Percentiles rank a stretch among this genome's conserved stretches.
Conservation (phyloP, 2,797 vertebrate genomes). For the Sphaeramia orbicularis region DNA sequence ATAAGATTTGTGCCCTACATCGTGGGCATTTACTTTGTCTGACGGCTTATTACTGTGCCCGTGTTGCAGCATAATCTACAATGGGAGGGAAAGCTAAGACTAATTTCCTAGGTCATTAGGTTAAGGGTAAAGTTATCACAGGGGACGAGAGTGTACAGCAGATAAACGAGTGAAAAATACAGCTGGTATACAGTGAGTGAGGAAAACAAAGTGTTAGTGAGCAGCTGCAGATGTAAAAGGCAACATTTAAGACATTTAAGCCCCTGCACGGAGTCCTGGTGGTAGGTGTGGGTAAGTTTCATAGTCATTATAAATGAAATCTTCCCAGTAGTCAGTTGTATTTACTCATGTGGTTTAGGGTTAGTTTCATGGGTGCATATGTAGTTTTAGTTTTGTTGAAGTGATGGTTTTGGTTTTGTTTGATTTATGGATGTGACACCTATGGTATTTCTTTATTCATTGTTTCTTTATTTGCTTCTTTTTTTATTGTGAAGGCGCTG, state of each 20-base stretch:
- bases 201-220: conserved; percentile 14
- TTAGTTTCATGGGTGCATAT: too few relatives aligned
- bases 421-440: too few relatives aligned
- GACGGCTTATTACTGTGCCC: conserved; percentile 80
- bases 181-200: conserved; percentile 26
- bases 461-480: too few relatives aligned
- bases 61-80: conserved; percentile 85
- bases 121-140: conserved; percentile 83
- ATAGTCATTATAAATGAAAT: too few relatives aligned
- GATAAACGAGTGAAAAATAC: conserved; percentile 68
- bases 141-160: conserved; percentile 70
- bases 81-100: conserved; percentile 76
- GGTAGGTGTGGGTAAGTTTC: too few relatives aligned
- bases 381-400: too few relatives aligned
- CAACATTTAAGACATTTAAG: neutral
- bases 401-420: too few relatives aligned
- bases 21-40: conserved; percentile 86
- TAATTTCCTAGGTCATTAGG: conserved; percentile 84
- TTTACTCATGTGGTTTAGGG: too few relatives aligned
- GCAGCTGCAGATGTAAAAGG: neutral
- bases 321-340: too few relatives aligned
- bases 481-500: too few relatives aligned
- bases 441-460: too few relatives aligned
- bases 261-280: too few relatives aligned
- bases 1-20: conserved; percentile 87